phyloP scores from a whole-genome alignment of 2,797 vertebrate genomes.

The Otolemur crassicaudatus region DNA sequence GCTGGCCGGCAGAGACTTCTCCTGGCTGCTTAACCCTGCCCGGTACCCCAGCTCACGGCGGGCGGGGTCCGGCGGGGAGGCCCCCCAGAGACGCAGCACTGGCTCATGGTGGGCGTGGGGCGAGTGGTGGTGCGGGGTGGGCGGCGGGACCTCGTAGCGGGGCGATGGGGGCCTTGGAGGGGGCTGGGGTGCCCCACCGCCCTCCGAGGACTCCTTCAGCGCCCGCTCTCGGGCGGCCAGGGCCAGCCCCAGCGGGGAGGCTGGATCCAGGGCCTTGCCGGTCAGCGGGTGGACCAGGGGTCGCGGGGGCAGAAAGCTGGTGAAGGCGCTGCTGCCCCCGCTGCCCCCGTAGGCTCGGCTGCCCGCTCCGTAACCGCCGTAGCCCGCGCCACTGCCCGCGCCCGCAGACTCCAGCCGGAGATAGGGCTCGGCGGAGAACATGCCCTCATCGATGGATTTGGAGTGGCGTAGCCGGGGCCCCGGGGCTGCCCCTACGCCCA shows the following conservation, averaged over 20 bases:
- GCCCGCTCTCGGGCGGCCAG: constrained; percentile 94
- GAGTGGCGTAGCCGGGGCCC: constrained; percentile 93
- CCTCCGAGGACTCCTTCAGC: constrained; percentile 89
- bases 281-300: constrained; percentile 96
- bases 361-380: constrained; percentile 86
- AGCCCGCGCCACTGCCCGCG: constrained; percentile 86
- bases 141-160: constrained; percentile 77
- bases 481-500: constrained; percentile 77
- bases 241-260: constrained; percentile 93
- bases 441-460: constrained; percentile 96
- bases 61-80: constrained; percentile 66
- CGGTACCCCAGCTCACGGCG: constrained; percentile 80
- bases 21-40: constrained; percentile 85
- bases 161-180: constrained; percentile 76
- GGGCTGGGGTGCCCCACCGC: constrained; percentile 69
- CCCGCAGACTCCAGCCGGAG: constrained; percentile 90
- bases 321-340: constrained; percentile 83
- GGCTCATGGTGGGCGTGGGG: constrained; percentile 76
- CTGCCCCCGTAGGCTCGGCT: constrained; percentile 77
- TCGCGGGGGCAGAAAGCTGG: constrained; percentile 86
- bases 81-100: constrained; percentile 83
- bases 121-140: constrained; percentile 73
- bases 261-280: constrained; percentile 95
- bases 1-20: constrained; percentile 86
- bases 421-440: constrained; percentile 94